Conservation (phyloP, 2,797 vertebrate genomes). For the Zenarchopterus dispar region DNA sequence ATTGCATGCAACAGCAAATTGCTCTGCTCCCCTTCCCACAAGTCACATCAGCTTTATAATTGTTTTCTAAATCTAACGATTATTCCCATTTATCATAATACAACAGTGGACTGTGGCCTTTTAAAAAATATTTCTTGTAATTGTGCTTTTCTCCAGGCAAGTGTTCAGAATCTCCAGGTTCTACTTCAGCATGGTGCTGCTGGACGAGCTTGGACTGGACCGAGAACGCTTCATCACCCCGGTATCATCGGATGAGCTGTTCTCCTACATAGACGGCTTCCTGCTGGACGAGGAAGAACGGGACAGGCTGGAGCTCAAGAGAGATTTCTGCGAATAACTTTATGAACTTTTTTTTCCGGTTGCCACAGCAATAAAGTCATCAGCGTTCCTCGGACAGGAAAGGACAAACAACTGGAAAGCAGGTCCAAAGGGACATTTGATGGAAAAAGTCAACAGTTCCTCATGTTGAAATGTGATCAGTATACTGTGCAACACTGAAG, state of each 20-base stretch:
- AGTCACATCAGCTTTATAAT: too few species aligned
- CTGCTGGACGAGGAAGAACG: conserved; percentile 87
- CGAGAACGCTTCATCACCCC: conserved; percentile 91
- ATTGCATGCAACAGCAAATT: too few species aligned
- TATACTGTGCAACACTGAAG: conserved; percentile 45
- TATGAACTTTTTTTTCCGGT: conserved; percentile 26
- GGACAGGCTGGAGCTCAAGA: conserved; percentile 75
- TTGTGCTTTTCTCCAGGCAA: conserved; percentile 76
- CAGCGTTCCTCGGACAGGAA: conserved; percentile 25
- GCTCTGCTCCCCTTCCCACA: too few species aligned
- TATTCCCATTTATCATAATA: neutral
- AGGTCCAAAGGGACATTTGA: conserved; percentile 21
- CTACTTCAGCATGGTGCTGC: conserved; percentile 92
- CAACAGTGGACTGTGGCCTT: neutral
- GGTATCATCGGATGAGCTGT: conserved; percentile 89
- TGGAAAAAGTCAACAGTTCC: conserved; percentile 18
- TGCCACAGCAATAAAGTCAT: conserved; percentile 35
- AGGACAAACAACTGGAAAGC: conserved; percentile 26
- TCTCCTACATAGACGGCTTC: conserved; percentile 89
- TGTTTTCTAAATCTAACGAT: too few species aligned
- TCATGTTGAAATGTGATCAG: conserved; percentile 43
- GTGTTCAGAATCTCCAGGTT: conserved; percentile 86
- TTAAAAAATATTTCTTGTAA: neutral
- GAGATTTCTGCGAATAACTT: conserved; percentile 86
- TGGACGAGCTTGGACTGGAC: conserved; percentile 90